Base-by-base conservation (phyloP, 2,113 vertebrate species). In the Axis porcinus region DNA sequence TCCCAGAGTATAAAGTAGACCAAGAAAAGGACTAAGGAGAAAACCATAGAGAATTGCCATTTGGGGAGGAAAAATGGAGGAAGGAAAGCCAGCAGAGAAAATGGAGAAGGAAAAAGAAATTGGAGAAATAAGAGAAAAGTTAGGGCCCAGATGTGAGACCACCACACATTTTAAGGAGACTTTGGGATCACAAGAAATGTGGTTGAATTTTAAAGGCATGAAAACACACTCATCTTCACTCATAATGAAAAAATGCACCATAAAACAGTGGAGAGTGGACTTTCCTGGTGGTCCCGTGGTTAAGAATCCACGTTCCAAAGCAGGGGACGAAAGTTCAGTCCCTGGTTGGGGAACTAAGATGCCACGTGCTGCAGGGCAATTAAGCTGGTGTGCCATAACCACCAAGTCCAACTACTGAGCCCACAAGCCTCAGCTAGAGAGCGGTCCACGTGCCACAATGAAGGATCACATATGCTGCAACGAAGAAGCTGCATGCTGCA, bases 381-480 rank as follows among this genome's bases (percentile, higher is more conserved):
- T 74, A 74, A 3, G 19, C 36, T 7, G 23, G 70, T 1, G 0
- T 27, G 70, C 21, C 5, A 76, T 36, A 43, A 27, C 36, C 11
- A 74, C 11, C 21, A 27, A 40, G 23, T 7, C 70, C 70, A 76
- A 25, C 21, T 43, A 14, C 3, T 14, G 3, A 76, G 36, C 70
- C 70, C 36, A 14, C 1, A 1, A 74, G 23, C 36, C 6, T 76
- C 70, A 27, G 1, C 6, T 43, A 40, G 70, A 76, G 36, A 76
- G 70, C 3, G 3, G 7, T 25, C 36, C 5, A 2, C 0, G 3
- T 27, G 70, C 70, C 23, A 27, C 70, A 74, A 7, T 0, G 2
- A 27, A 43, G 14, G 70, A 76, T 76, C 23, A 76, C 70, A 14
- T 43, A 27, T 7, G 5, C 70, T 43, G 36, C 70, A 43, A 43